Conservation (phyloP, 2,888 invertebrate genomes). For the Yponomeuta evonymella region DNA sequence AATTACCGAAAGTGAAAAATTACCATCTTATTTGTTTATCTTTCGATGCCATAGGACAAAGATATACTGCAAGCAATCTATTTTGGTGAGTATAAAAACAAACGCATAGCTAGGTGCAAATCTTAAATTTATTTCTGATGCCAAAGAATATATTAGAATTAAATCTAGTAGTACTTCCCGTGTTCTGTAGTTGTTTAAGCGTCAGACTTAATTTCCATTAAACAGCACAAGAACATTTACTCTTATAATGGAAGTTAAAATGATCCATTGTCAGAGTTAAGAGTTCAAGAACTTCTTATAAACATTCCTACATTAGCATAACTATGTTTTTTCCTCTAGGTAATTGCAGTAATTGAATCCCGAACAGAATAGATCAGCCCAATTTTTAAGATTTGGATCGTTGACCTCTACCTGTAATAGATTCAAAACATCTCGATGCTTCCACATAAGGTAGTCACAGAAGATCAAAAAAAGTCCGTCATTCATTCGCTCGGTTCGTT, state of each 20-base stretch:
- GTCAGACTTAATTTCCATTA: not conserved
- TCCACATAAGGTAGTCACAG: not conserved
- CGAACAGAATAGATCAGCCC: not conserved
- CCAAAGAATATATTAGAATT: no score
- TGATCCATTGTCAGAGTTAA: not conserved
- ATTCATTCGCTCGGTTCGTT: no score
- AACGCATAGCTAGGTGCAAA: no score
- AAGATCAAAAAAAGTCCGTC: not conserved
- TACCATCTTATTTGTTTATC: no score
- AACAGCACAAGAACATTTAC: not conserved
- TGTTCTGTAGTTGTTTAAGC: no score
- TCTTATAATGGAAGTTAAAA: no score
- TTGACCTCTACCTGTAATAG: conserved; percentile 33
- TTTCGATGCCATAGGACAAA: no score
- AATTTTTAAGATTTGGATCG: conserved; percentile 21
- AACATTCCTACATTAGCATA: not conserved
- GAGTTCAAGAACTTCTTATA: not conserved
- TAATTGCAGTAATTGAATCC: not conserved
- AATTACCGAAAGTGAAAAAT: no score
- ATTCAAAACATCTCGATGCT: conserved; percentile 30
- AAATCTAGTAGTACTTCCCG: no score
- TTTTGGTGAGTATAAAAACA: no score
- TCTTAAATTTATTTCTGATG: no score
- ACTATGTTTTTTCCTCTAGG: not conserved
- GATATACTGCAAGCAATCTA: no score